Evolutionary conservation across 2,888 invertebrate species (phyloP).

Genomic region (Euproctis similis): DNA sequence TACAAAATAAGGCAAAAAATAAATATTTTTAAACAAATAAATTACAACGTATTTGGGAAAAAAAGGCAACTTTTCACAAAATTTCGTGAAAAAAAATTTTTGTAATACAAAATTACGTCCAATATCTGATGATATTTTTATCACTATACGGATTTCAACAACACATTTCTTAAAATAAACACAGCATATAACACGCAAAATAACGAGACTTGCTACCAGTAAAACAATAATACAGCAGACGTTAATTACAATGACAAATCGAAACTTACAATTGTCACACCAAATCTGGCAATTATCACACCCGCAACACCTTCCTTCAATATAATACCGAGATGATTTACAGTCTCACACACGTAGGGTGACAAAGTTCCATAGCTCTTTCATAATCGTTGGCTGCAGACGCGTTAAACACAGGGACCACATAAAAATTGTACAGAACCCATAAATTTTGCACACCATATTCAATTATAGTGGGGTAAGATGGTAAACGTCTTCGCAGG

Average conservation of each 20-base stretch:
- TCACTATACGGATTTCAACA: no score
- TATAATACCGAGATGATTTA: constrained; percentile 19
- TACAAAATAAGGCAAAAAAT: no score
- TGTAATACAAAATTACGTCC: no score
- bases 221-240: no score
- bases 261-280: constrained; percentile 8
- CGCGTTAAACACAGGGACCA: constrained; percentile 65
- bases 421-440: constrained; percentile 64
- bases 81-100: no score
- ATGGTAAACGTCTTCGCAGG: constrained; percentile 11
- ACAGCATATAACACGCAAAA: not conserved
- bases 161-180: no score
- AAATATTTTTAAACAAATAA: no score
- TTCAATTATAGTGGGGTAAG: constrained; percentile 43
- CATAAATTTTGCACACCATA: constrained; percentile 58
- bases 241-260: no score
- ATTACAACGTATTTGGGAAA: no score
- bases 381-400: constrained; percentile 60
- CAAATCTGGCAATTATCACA: constrained; percentile 9
- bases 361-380: constrained; percentile 53
- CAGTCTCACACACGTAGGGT: constrained; percentile 34
- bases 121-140: no score
- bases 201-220: no score
- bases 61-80: no score
- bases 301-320: constrained; percentile 7